Base-by-base conservation (phyloP, 2,113 vertebrate genomes). In the Otocyon megalotis region DNA sequence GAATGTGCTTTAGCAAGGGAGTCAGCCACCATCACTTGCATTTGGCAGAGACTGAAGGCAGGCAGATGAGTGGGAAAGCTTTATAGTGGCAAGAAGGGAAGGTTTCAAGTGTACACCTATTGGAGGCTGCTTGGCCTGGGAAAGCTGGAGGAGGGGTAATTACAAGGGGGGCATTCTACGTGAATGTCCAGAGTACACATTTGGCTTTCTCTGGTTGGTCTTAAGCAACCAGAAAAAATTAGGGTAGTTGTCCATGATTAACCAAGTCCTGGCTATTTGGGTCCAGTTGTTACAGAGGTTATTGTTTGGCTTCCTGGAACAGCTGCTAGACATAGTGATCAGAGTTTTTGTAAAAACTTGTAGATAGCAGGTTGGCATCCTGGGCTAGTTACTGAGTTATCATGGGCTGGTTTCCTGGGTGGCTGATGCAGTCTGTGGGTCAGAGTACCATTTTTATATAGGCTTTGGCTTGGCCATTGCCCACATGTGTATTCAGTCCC, bases 31-130 rank as follows among this genome's bases (percentile, higher is more conserved):
- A 32, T 48, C 7, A 53, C 85, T 65, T 16, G 11, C 37, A 20
- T 74, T 83, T 88, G 92, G 95, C 81, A 56, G 84, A 81, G 58
- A 63, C 76, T 67, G 74, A 76, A 83, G 54, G 89, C 89, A 72
- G 82, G 63, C 35, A 71, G 96, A 67, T 28, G 26, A 90, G 60
- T 22, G 43, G 62, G 11, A 81, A 63, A 67, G 71, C 50, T 77
- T 86, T 30, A 69, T 9, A 13, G 60, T 6, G 13, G 22, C 12
- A 14, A 63, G 9, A 62, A 8, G 19, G 28, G 71, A 58, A 17
- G 63, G 16, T n/a, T 90, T 77, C 93, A 62, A 81, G 76, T 82
- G 76, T 48, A 48, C 50, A 19, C 24, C 13, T 1, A 26, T 14
- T 54, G n/a, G 50, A 62, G 76, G 82, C 53, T 35, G 58, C 50